Evolutionary conservation across 1,140 invertebrate species (phyloP), one percentile per base, ranked within the genome.

Genomic region (Nasonia longicornis): DNA sequence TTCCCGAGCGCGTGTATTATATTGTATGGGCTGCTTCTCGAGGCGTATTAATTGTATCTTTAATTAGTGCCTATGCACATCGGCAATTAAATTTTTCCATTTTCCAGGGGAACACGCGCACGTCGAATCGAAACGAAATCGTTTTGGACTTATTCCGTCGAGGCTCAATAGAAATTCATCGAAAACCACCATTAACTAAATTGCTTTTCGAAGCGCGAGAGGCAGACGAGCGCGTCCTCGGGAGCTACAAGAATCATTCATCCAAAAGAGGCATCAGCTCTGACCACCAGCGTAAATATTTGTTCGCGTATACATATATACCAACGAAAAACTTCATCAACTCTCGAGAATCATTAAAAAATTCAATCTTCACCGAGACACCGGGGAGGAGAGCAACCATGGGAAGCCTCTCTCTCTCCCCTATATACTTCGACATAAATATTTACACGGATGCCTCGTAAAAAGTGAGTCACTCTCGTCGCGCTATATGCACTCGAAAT

Each of bases 261-360:
- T 58, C 7, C 16, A 7, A 16, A n/a, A 0, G 16, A 7, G 6
- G 20, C 14, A 2, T 14, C 12, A 2, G 2, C 31, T 35, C 12
- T 14, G 45, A 12, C 45, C 14, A 12, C 16, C 52, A 58, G 52
- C 52, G 20, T n/a, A 58, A 58, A 58, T n/a, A 58, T 58, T 58
- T 58, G 52, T 58, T 58, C 52, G 52, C 48, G 2, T 45, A 1
- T 52, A 52, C 4, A 35, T 42, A 7, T 42, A 42, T 42, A 42
- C 10, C 10, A 42, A n/a, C 20, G 52, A 58, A 20, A 74, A 74
- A 74, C 22, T 58, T 29, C 16, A 74, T 58, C 26, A 52, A 14
- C 14, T 12, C 72, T 29, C 48, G 29, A 63, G 63, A 76, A 76
- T 22, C 64, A 76, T 76, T 76, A 52, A 58, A 74, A 48, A 74